These are phyloP conservation scores for Pedionomus torquatus DNA, from an alignment of 2,113 vertebrate genomes.

Conservation along the genomic window DNA sequence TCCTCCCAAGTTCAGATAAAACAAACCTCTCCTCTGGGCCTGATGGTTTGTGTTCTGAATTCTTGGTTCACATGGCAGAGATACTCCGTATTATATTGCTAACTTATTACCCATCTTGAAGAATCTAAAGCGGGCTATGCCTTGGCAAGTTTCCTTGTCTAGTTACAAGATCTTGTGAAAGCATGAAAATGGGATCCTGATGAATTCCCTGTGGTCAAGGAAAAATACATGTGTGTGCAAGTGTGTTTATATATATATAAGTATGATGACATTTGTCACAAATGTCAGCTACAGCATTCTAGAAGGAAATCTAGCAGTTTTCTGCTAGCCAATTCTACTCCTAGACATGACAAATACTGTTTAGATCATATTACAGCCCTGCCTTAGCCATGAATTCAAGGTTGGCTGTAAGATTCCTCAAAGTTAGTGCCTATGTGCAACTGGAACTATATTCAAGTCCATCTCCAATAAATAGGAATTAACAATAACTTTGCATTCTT, in stretches of 20 bases:
- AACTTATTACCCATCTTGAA: conserved; percentile 66
- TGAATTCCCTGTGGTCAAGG: not conserved
- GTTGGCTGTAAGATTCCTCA: not conserved
- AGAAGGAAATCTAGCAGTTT: not conserved
- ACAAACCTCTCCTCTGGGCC: conserved; percentile 72
- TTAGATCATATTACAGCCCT: not conserved
- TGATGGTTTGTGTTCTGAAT: conserved; percentile 69
- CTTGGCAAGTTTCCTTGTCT: conserved; percentile 22
- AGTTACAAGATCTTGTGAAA: conserved; percentile 2
- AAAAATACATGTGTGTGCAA: not conserved
- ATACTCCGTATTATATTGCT: conserved; percentile 63
- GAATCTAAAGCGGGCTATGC: conserved; percentile 21
- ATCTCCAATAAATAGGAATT: not conserved
- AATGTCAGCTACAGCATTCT: not conserved
- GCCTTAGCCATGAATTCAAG: not conserved
- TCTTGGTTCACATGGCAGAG: conserved; percentile 65
- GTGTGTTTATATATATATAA: not conserved
- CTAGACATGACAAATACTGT: not conserved
- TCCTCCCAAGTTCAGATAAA: conserved; percentile 73
- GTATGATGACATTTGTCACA: not conserved
- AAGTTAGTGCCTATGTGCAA: not conserved
- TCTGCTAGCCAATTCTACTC: not conserved
- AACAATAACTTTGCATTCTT: not conserved
- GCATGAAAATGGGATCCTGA: conserved; percentile 19
- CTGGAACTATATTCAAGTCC: not conserved